Evolutionary conservation across 2,888 invertebrate species (phyloP).

Genomic region (Carabus problematicus): DNA sequence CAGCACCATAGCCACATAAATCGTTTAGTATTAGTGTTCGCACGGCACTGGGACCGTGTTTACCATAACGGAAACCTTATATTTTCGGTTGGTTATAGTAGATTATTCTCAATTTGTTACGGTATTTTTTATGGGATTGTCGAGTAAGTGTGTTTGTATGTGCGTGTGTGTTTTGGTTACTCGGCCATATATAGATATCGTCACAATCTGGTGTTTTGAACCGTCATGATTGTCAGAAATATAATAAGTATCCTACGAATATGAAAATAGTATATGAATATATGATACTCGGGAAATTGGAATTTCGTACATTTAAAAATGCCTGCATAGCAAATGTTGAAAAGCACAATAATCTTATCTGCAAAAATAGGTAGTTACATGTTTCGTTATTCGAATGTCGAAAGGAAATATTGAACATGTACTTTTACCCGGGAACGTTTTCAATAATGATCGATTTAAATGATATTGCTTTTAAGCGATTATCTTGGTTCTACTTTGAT

Average conservation of each 20-base stretch:
- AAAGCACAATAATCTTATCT: no score
- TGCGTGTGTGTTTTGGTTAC: slow-evolving; percentile 12
- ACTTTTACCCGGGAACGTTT: no score
- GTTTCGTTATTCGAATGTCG: no score
- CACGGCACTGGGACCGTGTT: slow-evolving; percentile 28
- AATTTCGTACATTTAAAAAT: no score
- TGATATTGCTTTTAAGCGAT: not conserved
- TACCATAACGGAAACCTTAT: slow-evolving; percentile 41
- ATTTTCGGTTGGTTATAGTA: slow-evolving; percentile 40
- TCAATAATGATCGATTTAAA: no score
- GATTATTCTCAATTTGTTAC: slow-evolving; percentile 42
- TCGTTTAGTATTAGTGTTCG: slow-evolving; percentile 38
- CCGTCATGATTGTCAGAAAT: not conserved
- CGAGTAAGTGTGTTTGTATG: slow-evolving; percentile 24
- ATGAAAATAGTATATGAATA: no score
- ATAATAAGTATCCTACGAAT: no score
- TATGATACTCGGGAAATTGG: no score
- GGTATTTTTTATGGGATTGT: slow-evolving; percentile 39
- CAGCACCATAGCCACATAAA: slow-evolving; percentile 41
- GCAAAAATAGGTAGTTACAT: no score
- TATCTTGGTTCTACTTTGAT: not conserved
- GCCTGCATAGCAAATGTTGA: no score
- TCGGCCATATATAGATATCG: slow-evolving; percentile 32
- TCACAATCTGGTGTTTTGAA: slow-evolving; percentile 1
- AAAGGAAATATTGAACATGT: no score